Percentiles rank a stretch among this genome's conserved stretches.
These are phyloP conservation scores for Girardinus metallicus DNA, from an alignment of 2,797 vertebrate species.

Conservation along the genomic window DNA sequence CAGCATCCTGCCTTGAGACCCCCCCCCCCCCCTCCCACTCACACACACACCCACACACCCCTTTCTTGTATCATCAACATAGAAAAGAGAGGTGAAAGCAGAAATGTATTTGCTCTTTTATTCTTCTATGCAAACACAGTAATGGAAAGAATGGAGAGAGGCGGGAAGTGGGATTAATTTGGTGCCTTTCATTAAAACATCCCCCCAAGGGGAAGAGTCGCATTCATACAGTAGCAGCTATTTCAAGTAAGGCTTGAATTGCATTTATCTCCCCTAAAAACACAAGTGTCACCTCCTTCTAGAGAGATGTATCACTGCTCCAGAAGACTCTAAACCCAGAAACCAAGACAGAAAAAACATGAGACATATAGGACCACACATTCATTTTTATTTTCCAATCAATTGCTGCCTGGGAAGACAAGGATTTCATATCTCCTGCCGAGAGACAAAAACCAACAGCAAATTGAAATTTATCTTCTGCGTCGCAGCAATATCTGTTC, in stretches of 20 bases:
- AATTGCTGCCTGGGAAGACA: conserved; percentile 76
- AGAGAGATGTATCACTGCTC: conserved; percentile 68
- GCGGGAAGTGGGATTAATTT: conserved; percentile 61
- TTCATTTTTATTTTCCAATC: conserved; percentile 80
- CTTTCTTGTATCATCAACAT: conserved; percentile 51
- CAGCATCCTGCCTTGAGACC: conserved; percentile 72
- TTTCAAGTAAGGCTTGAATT: conserved; percentile 72
- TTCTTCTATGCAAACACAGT: conserved; percentile 62
- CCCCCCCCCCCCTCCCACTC: conserved; percentile 30
- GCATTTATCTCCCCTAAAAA: conserved; percentile 63
- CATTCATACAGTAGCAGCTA: conserved; percentile 70
- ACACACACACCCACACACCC: background rate
- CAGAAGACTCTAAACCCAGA: conserved; percentile 51
- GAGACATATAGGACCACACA: conserved; percentile 63
- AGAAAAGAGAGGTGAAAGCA: conserved; percentile 43
- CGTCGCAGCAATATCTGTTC: conserved; percentile 75
- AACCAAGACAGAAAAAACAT: conserved; percentile 52
- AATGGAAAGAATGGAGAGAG: conserved; percentile 55
- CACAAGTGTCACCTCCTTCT: conserved; percentile 64
- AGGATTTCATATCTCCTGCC: conserved; percentile 76
- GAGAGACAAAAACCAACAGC: conserved; percentile 77
- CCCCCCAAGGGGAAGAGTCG: conserved; percentile 67
- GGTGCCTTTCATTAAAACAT: conserved; percentile 78
- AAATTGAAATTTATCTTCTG: conserved; percentile 82
- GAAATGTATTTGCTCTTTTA: conserved; percentile 69